A percentile compares a stretch with the other conserved stretches of the same genome.
Evolutionary conservation across 2,113 vertebrate genomes (phyloP).

Genomic region (Myanophis thanlyinensis): DNA sequence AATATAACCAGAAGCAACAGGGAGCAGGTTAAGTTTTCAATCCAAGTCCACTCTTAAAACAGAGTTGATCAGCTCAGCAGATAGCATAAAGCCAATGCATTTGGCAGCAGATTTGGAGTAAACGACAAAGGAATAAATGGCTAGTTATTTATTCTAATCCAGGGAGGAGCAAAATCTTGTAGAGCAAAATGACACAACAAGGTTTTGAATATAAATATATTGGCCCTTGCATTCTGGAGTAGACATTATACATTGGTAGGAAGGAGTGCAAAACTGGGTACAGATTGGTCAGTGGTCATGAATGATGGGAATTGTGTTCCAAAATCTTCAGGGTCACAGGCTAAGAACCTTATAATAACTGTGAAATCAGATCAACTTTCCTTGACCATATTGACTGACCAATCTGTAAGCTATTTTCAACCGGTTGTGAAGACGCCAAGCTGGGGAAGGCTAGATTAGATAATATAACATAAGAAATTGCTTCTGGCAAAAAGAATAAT

Average conservation of each 20-base stretch:
- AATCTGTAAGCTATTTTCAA: not conserved
- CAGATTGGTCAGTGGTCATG: not conserved
- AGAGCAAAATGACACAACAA: too few relatives aligned
- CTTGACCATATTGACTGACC: not conserved
- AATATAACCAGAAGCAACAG: not conserved
- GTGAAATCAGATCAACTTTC: not conserved
- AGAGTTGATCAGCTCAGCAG: not conserved
- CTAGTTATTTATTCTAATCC: not conserved
- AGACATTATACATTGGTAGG: not conserved
- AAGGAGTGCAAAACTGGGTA: not conserved
- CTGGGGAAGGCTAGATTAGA: not conserved
- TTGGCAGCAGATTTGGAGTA: not conserved
- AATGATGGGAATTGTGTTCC: not conserved
- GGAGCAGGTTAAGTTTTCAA: not conserved
- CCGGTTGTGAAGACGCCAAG: not conserved
- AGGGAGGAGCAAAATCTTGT: not conserved
- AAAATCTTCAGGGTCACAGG: not conserved
- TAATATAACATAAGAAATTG: constrained; percentile 26
- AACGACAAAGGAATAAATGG: not conserved
- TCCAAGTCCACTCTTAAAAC: not conserved
- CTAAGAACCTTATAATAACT: not conserved
- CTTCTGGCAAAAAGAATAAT: constrained; percentile 2
- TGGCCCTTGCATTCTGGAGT: not conserved
- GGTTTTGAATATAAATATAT: not conserved
- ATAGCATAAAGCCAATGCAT: not conserved